phyloP scores from a whole-genome alignment of 1,140 invertebrate genomes.

The Maniola jurtina region DNA sequence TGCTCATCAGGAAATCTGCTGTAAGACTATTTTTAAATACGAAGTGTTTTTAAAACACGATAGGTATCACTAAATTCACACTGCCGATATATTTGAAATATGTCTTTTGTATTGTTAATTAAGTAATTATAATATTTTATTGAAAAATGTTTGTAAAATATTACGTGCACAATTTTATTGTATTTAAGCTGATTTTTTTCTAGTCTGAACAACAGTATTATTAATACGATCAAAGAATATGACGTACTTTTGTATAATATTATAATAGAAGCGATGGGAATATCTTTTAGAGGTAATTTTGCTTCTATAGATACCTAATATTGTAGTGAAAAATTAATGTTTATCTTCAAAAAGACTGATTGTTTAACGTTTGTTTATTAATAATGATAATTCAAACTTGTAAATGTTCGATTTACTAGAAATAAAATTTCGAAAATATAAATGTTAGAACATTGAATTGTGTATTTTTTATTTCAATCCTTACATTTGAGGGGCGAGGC shows the following conservation, averaged over 20 bases:
- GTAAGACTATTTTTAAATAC: neutral
- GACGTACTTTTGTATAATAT: conserved; percentile 23
- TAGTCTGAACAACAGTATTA: neutral
- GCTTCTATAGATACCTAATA: conserved; percentile 29
- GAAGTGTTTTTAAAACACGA: neutral
- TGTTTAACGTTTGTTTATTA: conserved; percentile 62
- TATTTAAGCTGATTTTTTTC: neutral
- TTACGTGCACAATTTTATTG: neutral
- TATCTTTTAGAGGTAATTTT: conserved; percentile 29
- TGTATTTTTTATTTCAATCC: conserved; percentile 29
- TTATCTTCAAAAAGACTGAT: conserved; percentile 77
- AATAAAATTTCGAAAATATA: conserved; percentile 63
- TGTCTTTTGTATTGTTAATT: neutral
- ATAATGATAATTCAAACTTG: conserved; percentile 41
- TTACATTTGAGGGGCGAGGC: neutral
- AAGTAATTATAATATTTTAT: neutral
- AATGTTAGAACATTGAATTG: conserved; percentile 50
- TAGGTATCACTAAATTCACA: neutral
- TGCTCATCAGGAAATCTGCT: neutral
- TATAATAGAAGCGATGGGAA: conserved; percentile 15
- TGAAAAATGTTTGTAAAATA: neutral
- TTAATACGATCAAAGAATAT: conserved; percentile 2
- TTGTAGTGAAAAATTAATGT: conserved; percentile 45
- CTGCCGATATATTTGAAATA: neutral
- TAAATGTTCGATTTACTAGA: conserved; percentile 61